These are phyloP conservation scores for Riparia riparia DNA, from an alignment of 2,113 vertebrate species.

Conservation along the genomic window DNA sequence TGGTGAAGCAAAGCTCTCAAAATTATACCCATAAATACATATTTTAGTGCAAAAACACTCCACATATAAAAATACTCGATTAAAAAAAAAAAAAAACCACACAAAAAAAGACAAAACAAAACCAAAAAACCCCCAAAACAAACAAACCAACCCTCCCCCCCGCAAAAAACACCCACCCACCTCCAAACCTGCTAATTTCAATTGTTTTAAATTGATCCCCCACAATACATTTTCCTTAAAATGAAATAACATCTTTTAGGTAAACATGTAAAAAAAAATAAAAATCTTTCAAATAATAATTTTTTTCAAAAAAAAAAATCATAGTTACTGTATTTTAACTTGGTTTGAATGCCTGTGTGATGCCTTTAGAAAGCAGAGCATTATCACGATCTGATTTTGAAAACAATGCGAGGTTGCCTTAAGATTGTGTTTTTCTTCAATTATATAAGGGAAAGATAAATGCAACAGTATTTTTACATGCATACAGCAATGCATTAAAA, in stretches of 20 bases:
- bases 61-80: background rate
- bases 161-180: too few relatives aligned
- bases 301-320: rapidly evolving
- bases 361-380: background rate
- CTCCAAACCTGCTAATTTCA: background rate
- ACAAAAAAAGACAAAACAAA: background rate
- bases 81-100: background rate
- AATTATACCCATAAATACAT: background rate
- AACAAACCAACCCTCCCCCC: too few relatives aligned
- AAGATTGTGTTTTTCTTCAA: background rate
- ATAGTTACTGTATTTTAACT: background rate
- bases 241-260: background rate
- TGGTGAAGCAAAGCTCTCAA: background rate
- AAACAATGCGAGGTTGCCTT: background rate
- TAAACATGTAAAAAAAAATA: background rate
- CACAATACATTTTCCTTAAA: background rate
- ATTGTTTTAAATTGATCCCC: background rate
- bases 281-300: background rate
- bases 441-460: background rate
- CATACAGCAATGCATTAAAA: background rate
- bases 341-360: background rate
- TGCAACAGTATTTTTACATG: background rate
- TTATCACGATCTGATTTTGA: background rate
- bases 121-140: too few relatives aligned
- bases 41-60: background rate